A percentile compares a stretch with the other conserved stretches of the same genome.
phyloP scores from a whole-genome alignment of 1,140 invertebrate species.

The Steinernema feltiae region DNA sequence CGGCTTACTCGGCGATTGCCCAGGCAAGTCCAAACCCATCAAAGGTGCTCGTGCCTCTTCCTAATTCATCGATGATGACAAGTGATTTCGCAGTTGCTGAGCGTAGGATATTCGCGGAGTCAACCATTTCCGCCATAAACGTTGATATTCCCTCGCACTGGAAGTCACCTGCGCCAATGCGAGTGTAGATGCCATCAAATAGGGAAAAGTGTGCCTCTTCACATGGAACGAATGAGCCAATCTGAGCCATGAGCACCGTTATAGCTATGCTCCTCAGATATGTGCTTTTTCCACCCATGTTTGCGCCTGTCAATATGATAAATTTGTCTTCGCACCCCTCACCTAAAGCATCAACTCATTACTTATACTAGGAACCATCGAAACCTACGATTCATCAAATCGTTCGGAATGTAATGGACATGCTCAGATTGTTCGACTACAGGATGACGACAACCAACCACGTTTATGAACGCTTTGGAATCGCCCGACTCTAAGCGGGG shows the following conservation, averaged over 20 bases:
- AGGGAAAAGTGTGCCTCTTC: constrained; percentile 60
- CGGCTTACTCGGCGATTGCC: constrained; percentile 89
- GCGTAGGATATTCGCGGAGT: constrained; percentile 72
- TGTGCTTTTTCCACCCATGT: constrained; percentile 98
- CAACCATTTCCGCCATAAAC: constrained; percentile 97
- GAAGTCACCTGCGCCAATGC: constrained; percentile 84
- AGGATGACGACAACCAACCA: constrained; percentile 78
- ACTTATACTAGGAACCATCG: not conserved
- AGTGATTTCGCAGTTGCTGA: constrained; percentile 80
- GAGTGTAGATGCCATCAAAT: constrained; percentile 76
- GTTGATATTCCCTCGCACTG: constrained; percentile 85
- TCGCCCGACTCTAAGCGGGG: not conserved
- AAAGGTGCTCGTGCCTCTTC: constrained; percentile 92
- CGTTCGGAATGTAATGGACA: constrained; percentile 77
- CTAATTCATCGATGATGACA: constrained; percentile 92
- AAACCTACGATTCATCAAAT: constrained; percentile 55
- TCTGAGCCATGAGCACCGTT: constrained; percentile 79
- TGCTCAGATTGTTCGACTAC: constrained; percentile 76
- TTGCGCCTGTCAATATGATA: constrained; percentile 71
- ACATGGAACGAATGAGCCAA: constrained; percentile 86
- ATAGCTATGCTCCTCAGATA: constrained; percentile 72
- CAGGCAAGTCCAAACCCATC: constrained; percentile 96
- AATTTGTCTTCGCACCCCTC: constrained; percentile 17
- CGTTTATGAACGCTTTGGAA: constrained; percentile 42
- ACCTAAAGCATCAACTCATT: constrained; percentile 15